Conservation (phyloP, 64 coral and sea anemone species). For the Pocillopora damicornis region DNA sequence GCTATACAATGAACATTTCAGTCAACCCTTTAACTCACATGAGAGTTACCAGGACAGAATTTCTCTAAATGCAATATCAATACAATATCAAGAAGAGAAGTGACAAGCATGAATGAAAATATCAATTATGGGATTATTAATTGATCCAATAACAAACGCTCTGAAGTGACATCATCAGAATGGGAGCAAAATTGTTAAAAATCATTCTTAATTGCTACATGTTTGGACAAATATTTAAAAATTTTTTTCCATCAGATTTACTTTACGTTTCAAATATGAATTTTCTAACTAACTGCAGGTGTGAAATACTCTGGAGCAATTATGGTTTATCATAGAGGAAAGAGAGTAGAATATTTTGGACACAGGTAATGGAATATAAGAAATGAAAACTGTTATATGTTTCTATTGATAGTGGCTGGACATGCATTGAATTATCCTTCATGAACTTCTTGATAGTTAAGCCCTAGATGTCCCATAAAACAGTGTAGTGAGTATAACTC, state of each 20-base stretch:
- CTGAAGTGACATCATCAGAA: too few relatives aligned
- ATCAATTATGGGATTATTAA: neutral
- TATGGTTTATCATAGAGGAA: slow-evolving; percentile 83
- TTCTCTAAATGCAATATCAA: too few relatives aligned
- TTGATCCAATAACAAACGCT: neutral
- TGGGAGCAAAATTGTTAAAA: too few relatives aligned
- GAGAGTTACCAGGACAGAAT: too few relatives aligned
- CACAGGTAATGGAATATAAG: slow-evolving; percentile 53
- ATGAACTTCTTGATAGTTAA: neutral
- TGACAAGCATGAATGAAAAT: too few relatives aligned
- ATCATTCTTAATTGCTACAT: too few relatives aligned
- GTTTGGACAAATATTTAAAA: too few relatives aligned
- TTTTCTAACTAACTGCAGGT: slow-evolving; percentile 30
- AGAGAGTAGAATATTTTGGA: slow-evolving; percentile 78
- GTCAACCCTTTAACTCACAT: too few relatives aligned
- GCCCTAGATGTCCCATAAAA: neutral
- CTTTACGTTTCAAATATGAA: too few relatives aligned
- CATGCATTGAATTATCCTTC: neutral
- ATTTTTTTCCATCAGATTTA: too few relatives aligned
- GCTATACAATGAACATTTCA: too few relatives aligned
- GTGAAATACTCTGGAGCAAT: slow-evolving; percentile 81
- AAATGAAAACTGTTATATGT: neutral
- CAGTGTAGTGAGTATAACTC: neutral
- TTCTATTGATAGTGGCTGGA: neutral
- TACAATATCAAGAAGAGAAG: too few relatives aligned